phyloP scores from a whole-genome alignment of 2,797 vertebrate species.

The Odontamblyopus lacepedii region DNA sequence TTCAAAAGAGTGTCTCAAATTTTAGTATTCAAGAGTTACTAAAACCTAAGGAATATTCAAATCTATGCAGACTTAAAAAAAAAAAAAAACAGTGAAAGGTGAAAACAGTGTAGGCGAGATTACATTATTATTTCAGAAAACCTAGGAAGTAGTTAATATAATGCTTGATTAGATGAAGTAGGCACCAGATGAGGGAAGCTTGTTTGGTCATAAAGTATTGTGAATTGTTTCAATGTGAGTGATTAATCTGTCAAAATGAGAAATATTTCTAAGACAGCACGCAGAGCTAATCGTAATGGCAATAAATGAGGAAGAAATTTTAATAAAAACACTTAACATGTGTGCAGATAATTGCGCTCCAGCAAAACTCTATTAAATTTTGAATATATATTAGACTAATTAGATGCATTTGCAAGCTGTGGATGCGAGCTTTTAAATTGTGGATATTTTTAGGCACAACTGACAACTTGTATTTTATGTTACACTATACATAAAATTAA shows the following conservation, averaged over 20 bases:
- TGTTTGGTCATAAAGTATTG: constrained; percentile 28
- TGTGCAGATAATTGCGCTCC: constrained; percentile 38
- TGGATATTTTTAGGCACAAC: background rate
- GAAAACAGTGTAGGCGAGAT: constrained; percentile 28
- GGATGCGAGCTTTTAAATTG: constrained; percentile 30
- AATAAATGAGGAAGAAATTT: constrained; percentile 10
- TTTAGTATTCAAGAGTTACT: constrained; percentile 18
- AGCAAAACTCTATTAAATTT: constrained; percentile 28
- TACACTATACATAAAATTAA: too few relatives aligned
- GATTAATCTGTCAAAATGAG: constrained; percentile 26
- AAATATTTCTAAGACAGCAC: constrained; percentile 10
- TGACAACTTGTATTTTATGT: too few relatives aligned
- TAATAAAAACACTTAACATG: constrained; percentile 20
- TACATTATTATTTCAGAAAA: constrained; percentile 32
- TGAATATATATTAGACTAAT: constrained; percentile 42
- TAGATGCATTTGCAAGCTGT: constrained; percentile 31
- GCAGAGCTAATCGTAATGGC: constrained; percentile 26
- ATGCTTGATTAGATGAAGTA: constrained; percentile 22
- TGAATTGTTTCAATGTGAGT: constrained; percentile 13
- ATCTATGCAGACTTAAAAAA: constrained; percentile 7
- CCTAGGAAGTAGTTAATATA: constrained; percentile 43
- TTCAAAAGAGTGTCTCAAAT: constrained; percentile 21
- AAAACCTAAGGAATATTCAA: constrained; percentile 3
- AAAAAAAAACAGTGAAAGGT: constrained; percentile 20
- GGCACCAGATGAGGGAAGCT: constrained; percentile 21